phyloP scores from a whole-genome alignment of 2,888 invertebrate genomes.

The Diarsia dahlii region DNA sequence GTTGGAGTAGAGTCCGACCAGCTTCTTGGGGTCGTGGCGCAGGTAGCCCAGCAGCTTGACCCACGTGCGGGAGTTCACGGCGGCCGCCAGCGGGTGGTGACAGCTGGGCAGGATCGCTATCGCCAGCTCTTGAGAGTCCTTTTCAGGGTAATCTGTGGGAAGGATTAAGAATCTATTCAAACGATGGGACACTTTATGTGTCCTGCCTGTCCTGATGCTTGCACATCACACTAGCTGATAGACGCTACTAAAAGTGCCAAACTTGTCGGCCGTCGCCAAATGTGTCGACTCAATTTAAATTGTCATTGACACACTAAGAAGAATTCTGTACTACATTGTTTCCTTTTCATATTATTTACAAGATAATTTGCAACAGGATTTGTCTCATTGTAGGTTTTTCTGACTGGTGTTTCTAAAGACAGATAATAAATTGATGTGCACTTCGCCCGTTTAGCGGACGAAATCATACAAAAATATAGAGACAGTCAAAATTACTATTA shows the following conservation, averaged over 20 bases:
- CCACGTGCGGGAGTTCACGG: slow-evolving; percentile 93
- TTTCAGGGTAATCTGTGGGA: slow-evolving; percentile 79
- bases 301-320: neutral
- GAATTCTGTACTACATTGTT: too few species aligned
- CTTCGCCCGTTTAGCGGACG: too few species aligned
- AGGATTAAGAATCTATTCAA: neutral
- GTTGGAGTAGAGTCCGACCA: slow-evolving; percentile 90
- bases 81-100: slow-evolving; percentile 93
- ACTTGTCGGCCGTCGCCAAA: too few species aligned
- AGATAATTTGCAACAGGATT: too few species aligned
- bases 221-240: too few species aligned
- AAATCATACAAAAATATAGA: neutral
- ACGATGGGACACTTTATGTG: too few species aligned
- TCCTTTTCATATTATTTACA: neutral
- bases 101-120: slow-evolving; percentile 93
- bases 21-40: slow-evolving; percentile 90
- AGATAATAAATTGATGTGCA: neutral
- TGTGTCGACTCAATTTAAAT: too few species aligned
- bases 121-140: slow-evolving; percentile 91
- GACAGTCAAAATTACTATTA: neutral
- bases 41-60: slow-evolving; percentile 91
- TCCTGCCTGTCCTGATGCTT: too few species aligned
- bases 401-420: neutral
- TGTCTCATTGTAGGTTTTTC: neutral
- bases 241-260: too few species aligned